These are phyloP conservation scores for Mesochorus sp. DNA, from an alignment of 2,888 invertebrate species.

Conservation along the genomic window DNA sequence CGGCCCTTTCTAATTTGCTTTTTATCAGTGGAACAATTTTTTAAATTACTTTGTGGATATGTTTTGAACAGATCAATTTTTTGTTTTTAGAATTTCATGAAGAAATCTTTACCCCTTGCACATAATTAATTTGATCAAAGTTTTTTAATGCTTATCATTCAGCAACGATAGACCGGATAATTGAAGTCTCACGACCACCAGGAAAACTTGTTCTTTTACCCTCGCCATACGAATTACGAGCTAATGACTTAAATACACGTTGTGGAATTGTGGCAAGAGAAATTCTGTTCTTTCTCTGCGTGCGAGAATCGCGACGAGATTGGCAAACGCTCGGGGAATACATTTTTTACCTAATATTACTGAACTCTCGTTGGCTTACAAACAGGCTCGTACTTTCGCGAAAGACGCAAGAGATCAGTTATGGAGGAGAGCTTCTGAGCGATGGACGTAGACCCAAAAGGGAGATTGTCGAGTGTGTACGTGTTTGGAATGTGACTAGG, in stretches of 20 bases:
- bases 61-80: no score
- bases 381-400: conserved; percentile 1
- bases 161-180: conserved; percentile 28
- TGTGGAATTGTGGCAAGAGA: conserved; percentile 43
- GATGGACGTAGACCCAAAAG: neutral
- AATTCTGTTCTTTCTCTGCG: conserved; percentile 26
- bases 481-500: conserved; percentile 34
- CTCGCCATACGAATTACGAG: conserved; percentile 33
- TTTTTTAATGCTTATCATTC: conserved; percentile 21
- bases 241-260: conserved; percentile 58
- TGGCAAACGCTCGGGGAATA: conserved; percentile 49
- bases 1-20: neutral
- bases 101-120: no score
- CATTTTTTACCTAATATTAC: conserved; percentile 16
- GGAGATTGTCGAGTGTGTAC: conserved; percentile 16
- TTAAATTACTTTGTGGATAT: no score
- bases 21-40: neutral
- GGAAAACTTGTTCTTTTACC: conserved; percentile 8
- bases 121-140: no score
- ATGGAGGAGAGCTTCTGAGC: neutral
- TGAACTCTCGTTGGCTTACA: conserved; percentile 1
- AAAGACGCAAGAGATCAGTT: conserved; percentile 27
- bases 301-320: conserved; percentile 47
- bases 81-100: no score
- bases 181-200: conserved; percentile 44